Base-by-base conservation (phyloP, 2,888 invertebrate genomes). In the Epistrophe grossulariae region DNA sequence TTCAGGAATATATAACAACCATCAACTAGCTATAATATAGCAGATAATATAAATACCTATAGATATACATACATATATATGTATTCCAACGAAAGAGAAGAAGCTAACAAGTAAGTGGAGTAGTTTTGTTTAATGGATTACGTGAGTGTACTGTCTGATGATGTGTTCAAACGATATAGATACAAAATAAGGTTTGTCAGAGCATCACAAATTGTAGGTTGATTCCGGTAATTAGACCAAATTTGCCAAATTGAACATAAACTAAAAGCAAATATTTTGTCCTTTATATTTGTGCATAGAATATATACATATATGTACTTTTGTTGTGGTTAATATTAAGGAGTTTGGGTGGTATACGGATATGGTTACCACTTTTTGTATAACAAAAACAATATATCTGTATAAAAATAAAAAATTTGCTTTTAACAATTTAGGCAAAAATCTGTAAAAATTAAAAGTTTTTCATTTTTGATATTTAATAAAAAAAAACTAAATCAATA, bases 101-200 rank as follows among this genome's bases (percentile, higher is more conserved):
- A 31, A 82, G 70, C 85, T 82, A 55, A 79, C 74, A 82, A 82
- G 85, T 82, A 78, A 70, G 55, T 50, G 50, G n/a, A 82, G 85
- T 82, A 70, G 82, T 82, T 85, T 74, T 74, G 74, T 79, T 85
- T 81, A 85, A 85, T 85, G 85, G 82, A 82, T 82, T 85, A 85
- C 85, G 85, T 85, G 85, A 85, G 78, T 71, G 85, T 85, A 82
- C 68, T 85, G 73, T 74, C 43, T 82, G 82, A 85, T 82, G 55
- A 68, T 68, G 73, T 64, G 78, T 59, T 64, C 57, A 35, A 78
- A 48, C 52, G 76, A 64, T 52, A 64, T 52, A 5, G 59, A 55
- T 55, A 55, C 24, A 62, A 43, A 62, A 62, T 40, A 62, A 62
- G 62, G 62, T 62, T 62, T 40, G 35, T 60, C 60, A 19, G 59